phyloP scores from a whole-genome alignment of 2,888 invertebrate species.

The Julus scanicus region DNA sequence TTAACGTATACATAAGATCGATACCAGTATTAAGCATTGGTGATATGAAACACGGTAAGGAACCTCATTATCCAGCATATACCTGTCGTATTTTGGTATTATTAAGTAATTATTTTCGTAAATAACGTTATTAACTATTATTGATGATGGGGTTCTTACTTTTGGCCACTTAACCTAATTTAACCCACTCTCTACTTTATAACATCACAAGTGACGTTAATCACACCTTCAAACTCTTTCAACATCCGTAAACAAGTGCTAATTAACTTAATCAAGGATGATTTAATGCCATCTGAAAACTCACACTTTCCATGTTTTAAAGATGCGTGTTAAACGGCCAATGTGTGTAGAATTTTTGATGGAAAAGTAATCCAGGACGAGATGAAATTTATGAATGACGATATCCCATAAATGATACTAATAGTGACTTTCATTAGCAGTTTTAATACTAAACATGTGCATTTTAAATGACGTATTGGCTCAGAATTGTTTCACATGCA shows the following conservation, averaged over 20 bases:
- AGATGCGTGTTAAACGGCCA: neutral
- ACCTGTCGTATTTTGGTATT: too few species aligned
- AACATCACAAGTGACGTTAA: neutral
- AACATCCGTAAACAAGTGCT: neutral
- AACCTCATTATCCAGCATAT: too few species aligned
- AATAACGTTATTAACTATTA: neutral
- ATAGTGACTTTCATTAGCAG: neutral
- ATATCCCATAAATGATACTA: neutral
- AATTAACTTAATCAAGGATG: constrained; percentile 15
- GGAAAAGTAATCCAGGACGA: neutral
- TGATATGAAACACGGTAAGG: too few species aligned
- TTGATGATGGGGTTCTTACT: neutral
- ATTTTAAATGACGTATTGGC: neutral
- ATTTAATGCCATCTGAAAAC: neutral
- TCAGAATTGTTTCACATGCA: neutral
- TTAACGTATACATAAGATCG: too few species aligned
- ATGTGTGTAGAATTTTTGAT: neutral
- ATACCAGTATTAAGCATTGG: too few species aligned
- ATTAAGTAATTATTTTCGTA: neutral
- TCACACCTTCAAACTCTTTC: neutral
- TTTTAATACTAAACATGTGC: neutral
- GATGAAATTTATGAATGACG: neutral
- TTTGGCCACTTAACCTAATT: neutral
- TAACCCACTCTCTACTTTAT: neutral
- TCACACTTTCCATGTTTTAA: neutral